Percentiles rank a stretch among this genome's conserved stretches.
Evolutionary conservation across 2,888 invertebrate species (phyloP).

Genomic region (Merodon equestris): DNA sequence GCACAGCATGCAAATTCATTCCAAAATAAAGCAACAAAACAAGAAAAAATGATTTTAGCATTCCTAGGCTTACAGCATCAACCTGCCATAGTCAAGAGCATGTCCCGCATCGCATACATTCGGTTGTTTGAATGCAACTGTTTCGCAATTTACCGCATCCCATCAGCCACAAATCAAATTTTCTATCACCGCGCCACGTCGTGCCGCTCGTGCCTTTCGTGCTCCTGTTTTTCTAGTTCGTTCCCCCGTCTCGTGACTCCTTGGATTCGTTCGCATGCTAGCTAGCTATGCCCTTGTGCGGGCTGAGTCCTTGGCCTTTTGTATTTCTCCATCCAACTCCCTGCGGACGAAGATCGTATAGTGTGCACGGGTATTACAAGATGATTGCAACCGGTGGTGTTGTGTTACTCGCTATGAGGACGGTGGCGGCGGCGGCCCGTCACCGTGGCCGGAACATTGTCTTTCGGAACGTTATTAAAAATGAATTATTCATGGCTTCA

Average conservation of each 20-base stretch:
- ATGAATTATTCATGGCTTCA: slow-evolving; percentile 70
- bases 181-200: slow-evolving; percentile 23
- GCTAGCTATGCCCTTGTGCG: slow-evolving; percentile 25
- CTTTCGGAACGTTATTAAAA: slow-evolving; percentile 65
- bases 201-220: not conserved
- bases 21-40: not conserved
- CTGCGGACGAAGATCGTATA: slow-evolving; percentile 45
- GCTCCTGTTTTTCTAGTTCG: no score
- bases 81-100: slow-evolving; percentile 6
- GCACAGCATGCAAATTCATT: slow-evolving; percentile 54
- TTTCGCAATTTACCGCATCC: slow-evolving; percentile 60
- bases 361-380: slow-evolving; percentile 45
- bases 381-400: slow-evolving; percentile 18
- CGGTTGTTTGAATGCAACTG: slow-evolving; percentile 42
- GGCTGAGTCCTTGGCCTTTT: slow-evolving; percentile 36
- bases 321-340: slow-evolving; percentile 5
- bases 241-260: not conserved
- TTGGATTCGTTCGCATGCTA: slow-evolving; percentile 10
- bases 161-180: slow-evolving; percentile 66
- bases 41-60: not conserved
- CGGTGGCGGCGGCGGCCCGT: slow-evolving; percentile 5
- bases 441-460: slow-evolving; percentile 37
- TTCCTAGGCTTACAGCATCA: not conserved
- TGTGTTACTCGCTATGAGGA: slow-evolving; percentile 4
- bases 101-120: slow-evolving; percentile 24